Percentiles rank a stretch among this genome's conserved stretches.
These are phyloP conservation scores for Ganaspis sp. DNA, from an alignment of 1,140 invertebrate species.

Conservation along the genomic window DNA sequence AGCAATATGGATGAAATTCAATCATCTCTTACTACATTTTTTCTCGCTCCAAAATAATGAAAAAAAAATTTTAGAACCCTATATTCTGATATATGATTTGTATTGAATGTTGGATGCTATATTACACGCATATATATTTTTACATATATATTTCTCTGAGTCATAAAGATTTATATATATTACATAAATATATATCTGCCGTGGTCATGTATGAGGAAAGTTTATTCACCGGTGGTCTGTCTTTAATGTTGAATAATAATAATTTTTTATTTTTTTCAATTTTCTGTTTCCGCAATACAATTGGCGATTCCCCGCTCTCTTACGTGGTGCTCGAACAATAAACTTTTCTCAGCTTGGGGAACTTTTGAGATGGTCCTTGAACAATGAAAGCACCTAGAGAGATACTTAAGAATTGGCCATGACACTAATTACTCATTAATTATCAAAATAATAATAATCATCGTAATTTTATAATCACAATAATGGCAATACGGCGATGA, in stretches of 20 bases:
- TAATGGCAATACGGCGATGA: conserved; percentile 11
- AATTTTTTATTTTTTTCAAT: conserved; percentile 20
- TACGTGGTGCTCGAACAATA: conserved; percentile 48
- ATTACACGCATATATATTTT: conserved; percentile 11
- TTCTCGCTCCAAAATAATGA: not conserved
- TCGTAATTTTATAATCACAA: not conserved
- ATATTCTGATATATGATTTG: conserved; percentile 39
- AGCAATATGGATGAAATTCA: too few relatives aligned
- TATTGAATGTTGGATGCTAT: conserved; percentile 70
- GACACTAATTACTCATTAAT: conserved; percentile 1
- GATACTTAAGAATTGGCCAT: conserved; percentile 30
- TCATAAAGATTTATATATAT: conserved; percentile 22
- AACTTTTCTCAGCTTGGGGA: conserved; percentile 82
- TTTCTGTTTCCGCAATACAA: not conserved
- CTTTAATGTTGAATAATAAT: conserved; percentile 15
- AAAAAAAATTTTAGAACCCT: conserved; percentile 9
- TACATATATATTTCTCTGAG: conserved; percentile 15
- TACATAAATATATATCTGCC: conserved; percentile 61
- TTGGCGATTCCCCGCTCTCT: conserved; percentile 3
- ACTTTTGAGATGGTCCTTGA: conserved; percentile 99
- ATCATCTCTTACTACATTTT: not conserved
- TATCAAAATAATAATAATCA: not conserved
- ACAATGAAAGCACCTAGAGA: conserved; percentile 65
- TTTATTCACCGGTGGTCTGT: conserved; percentile 56
- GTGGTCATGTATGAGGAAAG: conserved; percentile 67